These are phyloP conservation scores for Scarus forsteni DNA, from an alignment of 2,797 vertebrate species.

Conservation along the genomic window DNA sequence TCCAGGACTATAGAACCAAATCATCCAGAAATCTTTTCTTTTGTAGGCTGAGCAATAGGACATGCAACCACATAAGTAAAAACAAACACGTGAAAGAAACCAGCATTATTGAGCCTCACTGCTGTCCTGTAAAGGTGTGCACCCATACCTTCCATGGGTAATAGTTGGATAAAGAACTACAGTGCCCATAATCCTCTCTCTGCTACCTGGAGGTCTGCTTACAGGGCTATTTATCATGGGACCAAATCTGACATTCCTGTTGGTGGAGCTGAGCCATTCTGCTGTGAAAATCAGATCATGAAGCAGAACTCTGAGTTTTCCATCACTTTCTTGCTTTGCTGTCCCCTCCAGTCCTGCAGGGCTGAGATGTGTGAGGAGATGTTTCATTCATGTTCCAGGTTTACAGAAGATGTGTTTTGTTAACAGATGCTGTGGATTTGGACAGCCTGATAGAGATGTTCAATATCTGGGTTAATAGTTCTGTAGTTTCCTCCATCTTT, in stretches of 20 bases:
- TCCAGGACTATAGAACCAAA: conserved; percentile 34
- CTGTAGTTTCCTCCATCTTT: conserved; percentile 13
- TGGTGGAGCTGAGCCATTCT: conserved; percentile 65
- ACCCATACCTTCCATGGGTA: conserved; percentile 22
- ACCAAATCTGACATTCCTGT: conserved; percentile 84
- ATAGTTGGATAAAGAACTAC: conserved; percentile 15
- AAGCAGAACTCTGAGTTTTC: conserved; percentile 15
- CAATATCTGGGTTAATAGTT: background rate
- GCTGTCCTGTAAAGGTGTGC: conserved; percentile 37
- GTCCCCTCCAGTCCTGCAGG: background rate
- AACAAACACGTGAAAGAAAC: conserved; percentile 50
- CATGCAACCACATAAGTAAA: conserved; percentile 33
- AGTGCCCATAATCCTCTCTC: conserved; percentile 39
- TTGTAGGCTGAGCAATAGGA: conserved; percentile 86
- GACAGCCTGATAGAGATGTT: background rate
- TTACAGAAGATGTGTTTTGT: conserved; percentile 20
- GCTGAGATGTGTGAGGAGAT: conserved; percentile 4
- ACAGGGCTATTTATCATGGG: conserved; percentile 77
- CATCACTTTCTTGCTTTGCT: conserved; percentile 14
- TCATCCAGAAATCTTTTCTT: conserved; percentile 59
- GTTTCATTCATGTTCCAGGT: conserved; percentile 25
- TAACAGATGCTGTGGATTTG: conserved; percentile 10
- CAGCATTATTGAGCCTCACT: conserved; percentile 70
- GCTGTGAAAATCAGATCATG: conserved; percentile 29
- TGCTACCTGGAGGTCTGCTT: conserved; percentile 53